Evolutionary conservation across 2,888 invertebrate genomes (phyloP), one percentile per base, ranked within the genome.

Genomic region (Augiades crinisus): DNA sequence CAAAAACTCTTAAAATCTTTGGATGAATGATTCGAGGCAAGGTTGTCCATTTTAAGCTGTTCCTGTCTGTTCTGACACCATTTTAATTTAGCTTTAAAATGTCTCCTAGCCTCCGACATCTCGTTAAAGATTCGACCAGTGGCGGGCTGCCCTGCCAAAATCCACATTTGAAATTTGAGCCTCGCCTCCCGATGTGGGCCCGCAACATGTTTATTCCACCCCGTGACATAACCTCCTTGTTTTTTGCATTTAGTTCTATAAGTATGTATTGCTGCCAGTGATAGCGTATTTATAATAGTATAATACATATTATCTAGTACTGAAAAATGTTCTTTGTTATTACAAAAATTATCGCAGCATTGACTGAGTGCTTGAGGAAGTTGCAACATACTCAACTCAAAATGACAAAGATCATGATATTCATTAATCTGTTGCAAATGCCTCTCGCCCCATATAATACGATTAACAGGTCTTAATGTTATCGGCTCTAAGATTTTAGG

Each of bases 21-120:
- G 2, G 19, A 30, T 6, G 34, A 22, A 12, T 46, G 46, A 17
- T 47, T 13, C 3, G 24, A 24, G 16, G 17, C 46, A 2, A 46
- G 22, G 5, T 33, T 30, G n/a, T 46, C 46, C 46, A 47, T 36
- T 13, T 14, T 33, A 22, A 45, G 7, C n/a, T 34, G 34, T 3
- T 34, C 44, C 5, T 22, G 19, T 7, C 34, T 36, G 8, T 36
- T 10, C 16, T 37, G 37, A 6, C 50, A 51, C 51, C 45, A 51
- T 22, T 45, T 51, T 10, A 51, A 10, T 30, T 51, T 51, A 8
- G 34, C 12, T 38, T 51, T 51, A 31, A 51, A 51, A 16, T 1
- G 16, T 30, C 14, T 47, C 33, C 22, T 47, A 1, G 40, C 40
- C 40, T 47, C 40, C 14, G 21, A 2, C 47, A 47, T 47, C 30